These are phyloP conservation scores for Plagodis pulveraria DNA, from an alignment of 2,888 invertebrate genomes.

Conservation along the genomic window DNA sequence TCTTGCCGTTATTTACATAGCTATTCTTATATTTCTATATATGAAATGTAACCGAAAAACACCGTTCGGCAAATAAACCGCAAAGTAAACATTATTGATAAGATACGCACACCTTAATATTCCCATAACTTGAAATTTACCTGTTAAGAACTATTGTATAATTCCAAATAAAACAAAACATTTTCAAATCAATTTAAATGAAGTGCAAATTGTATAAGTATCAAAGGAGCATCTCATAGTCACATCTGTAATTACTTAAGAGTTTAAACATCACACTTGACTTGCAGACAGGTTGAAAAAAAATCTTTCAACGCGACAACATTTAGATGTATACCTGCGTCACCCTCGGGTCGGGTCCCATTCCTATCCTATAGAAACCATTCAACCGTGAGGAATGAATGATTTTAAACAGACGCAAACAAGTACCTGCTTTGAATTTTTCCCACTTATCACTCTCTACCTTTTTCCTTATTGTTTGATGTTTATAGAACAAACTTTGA, in stretches of 20 bases:
- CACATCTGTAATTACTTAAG: no score
- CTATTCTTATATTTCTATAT: neutral
- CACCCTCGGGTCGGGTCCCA: slow-evolving; percentile 55
- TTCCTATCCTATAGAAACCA: slow-evolving; percentile 64
- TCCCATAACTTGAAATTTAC: slow-evolving; percentile 7
- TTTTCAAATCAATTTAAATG: slow-evolving; percentile 5
- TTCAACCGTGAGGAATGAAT: slow-evolving; percentile 74
- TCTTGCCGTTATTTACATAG: no score
- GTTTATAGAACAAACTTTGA: slow-evolving; percentile 31
- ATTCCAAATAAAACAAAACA: neutral
- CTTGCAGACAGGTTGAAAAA: slow-evolving; percentile 56
- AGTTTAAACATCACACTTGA: slow-evolving; percentile 42
- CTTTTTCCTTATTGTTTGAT: slow-evolving; percentile 41
- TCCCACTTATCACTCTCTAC: slow-evolving; percentile 46
- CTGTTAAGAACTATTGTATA: neutral
- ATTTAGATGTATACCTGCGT: slow-evolving; percentile 66
- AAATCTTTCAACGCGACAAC: slow-evolving; percentile 52
- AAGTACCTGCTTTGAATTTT: slow-evolving; percentile 68
- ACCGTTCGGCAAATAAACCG: slow-evolving; percentile 1
- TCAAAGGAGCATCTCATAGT: slow-evolving; percentile 10
- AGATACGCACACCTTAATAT: slow-evolving; percentile 12
- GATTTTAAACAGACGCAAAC: slow-evolving; percentile 63
- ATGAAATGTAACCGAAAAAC: slow-evolving; percentile 5
- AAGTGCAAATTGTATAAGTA: neutral
- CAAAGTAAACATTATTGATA: slow-evolving; percentile 19